Evolutionary conservation across 2,888 invertebrate species (phyloP), one percentile per base, ranked within the genome.

Genomic region (Hyalella azteca): DNA sequence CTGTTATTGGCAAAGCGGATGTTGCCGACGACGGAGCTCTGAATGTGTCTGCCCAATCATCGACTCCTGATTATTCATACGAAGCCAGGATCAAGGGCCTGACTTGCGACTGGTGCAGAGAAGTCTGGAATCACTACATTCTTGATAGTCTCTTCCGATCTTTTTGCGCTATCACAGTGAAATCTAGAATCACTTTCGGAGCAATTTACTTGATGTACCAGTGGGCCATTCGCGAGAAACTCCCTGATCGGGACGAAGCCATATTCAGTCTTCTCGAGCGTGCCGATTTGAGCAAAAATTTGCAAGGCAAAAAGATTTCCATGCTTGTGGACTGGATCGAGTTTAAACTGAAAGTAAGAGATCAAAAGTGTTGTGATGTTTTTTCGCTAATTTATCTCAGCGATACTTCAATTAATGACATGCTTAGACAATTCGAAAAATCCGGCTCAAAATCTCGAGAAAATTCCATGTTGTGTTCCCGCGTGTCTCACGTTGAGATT

Each of bases 151-250:
- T 66, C 7, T 66, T 66, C 19, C 66, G 66, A 19, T 36, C 66
- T 4, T 36, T 15, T n/a, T 66, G 66, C 29, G 39, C 66, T 5
- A 36, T 66, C 36, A 66, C 66, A 15, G 66, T 66, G 19, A 66
- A 66, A 36, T 66, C 66, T 11, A 66, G 66, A 1, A 66, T 66
- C 19, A 66, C 66, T 7, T 66, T 66, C 36, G 66, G 66, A 7
- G 66, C 66, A 5, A 66, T 66, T 11, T 66, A 66, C 39, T 36
- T 66, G 36, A 66, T 66, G 66, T 66, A 66, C 36, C 36, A 66
- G 36, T 66, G 66, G 66, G 36, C n/a, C 19, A 22, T 36, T 29
- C 36, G 29, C 11, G 66, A 66, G 66, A 36, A 66, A 19, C 66
- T 66, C 2, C 66, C 66, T 9, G n/a, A 66, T 36, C 9, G 36